These are phyloP conservation scores for Drosophila quadrilineata DNA, from an alignment of 1,140 invertebrate species.

Conservation along the genomic window DNA sequence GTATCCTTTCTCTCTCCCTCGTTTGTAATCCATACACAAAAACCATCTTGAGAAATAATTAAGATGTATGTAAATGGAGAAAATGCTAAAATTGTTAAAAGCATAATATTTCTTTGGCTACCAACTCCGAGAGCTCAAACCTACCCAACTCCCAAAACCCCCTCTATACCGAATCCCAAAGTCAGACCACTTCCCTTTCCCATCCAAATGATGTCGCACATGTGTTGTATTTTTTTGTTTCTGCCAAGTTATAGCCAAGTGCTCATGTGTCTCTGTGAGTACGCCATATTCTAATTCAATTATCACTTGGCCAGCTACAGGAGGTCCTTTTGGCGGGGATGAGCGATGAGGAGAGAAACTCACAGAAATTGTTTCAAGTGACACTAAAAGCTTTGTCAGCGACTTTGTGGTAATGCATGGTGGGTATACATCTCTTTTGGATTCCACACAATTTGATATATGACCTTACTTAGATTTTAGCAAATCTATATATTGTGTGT, in stretches of 20 bases:
- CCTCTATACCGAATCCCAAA: conserved; percentile 13
- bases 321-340: background rate
- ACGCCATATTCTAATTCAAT: conserved; percentile 81
- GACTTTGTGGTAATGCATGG: conserved; percentile 66
- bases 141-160: conserved; percentile 2
- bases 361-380: conserved; percentile 29
- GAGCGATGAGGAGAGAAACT: background rate
- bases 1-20: background rate
- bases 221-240: conserved; percentile 72
- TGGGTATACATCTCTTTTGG: conserved; percentile 32
- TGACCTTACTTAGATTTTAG: conserved; percentile 62
- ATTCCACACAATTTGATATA: conserved; percentile 54
- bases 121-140: conserved; percentile 18
- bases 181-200: conserved; percentile 25
- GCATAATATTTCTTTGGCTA: conserved; percentile 77
- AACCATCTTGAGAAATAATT: conserved; percentile 81
- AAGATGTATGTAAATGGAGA: conserved; percentile 80
- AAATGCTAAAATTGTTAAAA: conserved; percentile 80
- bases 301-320: conserved; percentile 65
- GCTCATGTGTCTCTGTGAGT: conserved; percentile 24
- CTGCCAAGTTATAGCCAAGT: conserved; percentile 59
- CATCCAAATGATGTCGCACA: conserved; percentile 65
- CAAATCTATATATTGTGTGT: conserved; percentile 52
- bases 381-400: conserved; percentile 79
- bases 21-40: conserved; percentile 67